phyloP scores from a whole-genome alignment of 2,797 vertebrate genomes.

The Amphiprion clarkii region DNA sequence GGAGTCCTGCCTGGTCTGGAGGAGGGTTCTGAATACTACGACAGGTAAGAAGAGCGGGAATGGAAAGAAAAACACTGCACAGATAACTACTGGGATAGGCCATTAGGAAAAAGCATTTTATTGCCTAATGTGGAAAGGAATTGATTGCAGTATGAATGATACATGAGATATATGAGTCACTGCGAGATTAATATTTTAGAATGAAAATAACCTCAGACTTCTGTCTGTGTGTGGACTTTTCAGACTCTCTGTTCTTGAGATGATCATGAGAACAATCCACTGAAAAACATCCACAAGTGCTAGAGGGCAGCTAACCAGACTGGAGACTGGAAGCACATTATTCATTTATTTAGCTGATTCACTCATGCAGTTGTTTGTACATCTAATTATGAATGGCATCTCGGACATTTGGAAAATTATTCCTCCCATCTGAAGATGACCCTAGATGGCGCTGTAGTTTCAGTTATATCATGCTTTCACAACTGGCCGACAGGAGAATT shows the following conservation, averaged over 20 bases:
- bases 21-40: slow-evolving; percentile 98
- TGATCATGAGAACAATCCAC: background rate
- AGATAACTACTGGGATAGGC: background rate
- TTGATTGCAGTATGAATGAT: slow-evolving; percentile 61
- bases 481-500: background rate
- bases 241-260: background rate
- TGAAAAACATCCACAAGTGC: background rate
- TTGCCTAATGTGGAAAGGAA: slow-evolving; percentile 31
- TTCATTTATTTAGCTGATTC: background rate
- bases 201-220: slow-evolving; percentile 3
- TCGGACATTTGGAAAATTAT: background rate
- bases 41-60: slow-evolving; percentile 87
- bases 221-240: slow-evolving; percentile 13
- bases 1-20: slow-evolving; percentile 97
- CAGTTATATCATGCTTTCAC: background rate
- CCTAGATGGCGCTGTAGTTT: slow-evolving; percentile 30
- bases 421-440: background rate
- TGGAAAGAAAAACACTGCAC: slow-evolving; percentile 7
- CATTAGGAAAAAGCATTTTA: slow-evolving; percentile 41
- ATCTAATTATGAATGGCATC: background rate
- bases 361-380: background rate
- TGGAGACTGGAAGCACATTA: background rate
- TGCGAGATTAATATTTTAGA: slow-evolving; percentile 32
- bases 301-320: background rate
- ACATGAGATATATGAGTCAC: slow-evolving; percentile 51